Evolutionary conservation across 2,888 invertebrate genomes (phyloP).

Genomic region (Andrena marginata): DNA sequence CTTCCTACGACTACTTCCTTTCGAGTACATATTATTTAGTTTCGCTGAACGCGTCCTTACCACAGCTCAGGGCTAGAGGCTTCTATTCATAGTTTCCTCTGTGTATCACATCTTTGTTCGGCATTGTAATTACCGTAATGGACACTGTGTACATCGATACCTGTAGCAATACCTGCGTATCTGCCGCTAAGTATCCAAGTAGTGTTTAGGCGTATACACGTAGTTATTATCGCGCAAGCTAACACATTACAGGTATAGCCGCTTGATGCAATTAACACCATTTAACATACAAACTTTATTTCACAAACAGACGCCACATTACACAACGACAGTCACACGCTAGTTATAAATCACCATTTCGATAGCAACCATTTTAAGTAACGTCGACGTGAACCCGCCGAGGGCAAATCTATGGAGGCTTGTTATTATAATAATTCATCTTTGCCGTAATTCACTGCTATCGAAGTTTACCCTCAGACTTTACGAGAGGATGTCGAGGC

Average conservation of each 20-base stretch:
- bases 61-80: too few relatives aligned
- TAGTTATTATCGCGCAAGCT: slow-evolving; percentile 42
- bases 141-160: not conserved
- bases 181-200: slow-evolving; percentile 24
- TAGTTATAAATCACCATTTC: not conserved
- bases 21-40: too few relatives aligned
- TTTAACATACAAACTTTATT: slow-evolving; percentile 59
- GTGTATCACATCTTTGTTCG: too few relatives aligned
- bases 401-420: slow-evolving; percentile 32
- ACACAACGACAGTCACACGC: slow-evolving; percentile 31
- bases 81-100: too few relatives aligned
- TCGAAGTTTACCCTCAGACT: not conserved
- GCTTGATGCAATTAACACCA: slow-evolving; percentile 79
- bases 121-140: too few relatives aligned
- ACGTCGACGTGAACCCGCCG: not conserved
- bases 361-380: not conserved
- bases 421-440: too few relatives aligned
- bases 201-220: slow-evolving; percentile 18
- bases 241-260: slow-evolving; percentile 40
- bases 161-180: not conserved
- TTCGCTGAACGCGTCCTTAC: too few relatives aligned
- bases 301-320: slow-evolving; percentile 15
- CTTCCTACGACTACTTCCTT: too few relatives aligned
- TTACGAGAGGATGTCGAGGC: not conserved
- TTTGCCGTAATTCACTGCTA: not conserved